A percentile compares a stretch with the other conserved stretches of the same genome.
These are phyloP conservation scores for Phaethon lepturus DNA, from an alignment of 2,113 vertebrate species.

Conservation along the genomic window DNA sequence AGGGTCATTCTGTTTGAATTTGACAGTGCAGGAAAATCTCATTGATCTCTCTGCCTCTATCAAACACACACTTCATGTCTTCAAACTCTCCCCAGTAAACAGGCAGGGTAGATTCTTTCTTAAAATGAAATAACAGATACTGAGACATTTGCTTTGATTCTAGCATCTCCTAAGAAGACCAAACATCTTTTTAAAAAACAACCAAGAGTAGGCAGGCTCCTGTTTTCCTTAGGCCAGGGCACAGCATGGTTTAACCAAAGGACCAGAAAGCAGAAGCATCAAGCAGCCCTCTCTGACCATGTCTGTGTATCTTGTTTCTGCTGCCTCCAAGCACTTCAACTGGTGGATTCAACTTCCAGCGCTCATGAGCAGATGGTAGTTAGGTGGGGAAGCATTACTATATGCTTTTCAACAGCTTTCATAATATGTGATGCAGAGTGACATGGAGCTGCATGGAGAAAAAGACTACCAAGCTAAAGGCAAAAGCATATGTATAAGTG, in stretches of 20 bases:
- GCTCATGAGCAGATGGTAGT: background rate
- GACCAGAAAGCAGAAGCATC: background rate
- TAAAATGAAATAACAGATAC: background rate
- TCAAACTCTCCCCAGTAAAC: background rate
- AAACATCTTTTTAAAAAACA: background rate
- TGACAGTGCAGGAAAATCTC: background rate
- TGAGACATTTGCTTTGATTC: background rate
- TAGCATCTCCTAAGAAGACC: background rate
- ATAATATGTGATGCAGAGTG: background rate
- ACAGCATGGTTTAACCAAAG: background rate
- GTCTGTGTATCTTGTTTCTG: background rate
- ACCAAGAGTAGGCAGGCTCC: background rate
- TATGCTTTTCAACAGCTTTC: slow-evolving; percentile 5
- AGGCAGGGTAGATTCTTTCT: background rate
- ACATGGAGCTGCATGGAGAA: background rate
- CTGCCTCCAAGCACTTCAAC: background rate
- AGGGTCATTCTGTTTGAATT: background rate
- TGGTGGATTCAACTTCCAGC: background rate
- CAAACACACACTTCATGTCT: background rate
- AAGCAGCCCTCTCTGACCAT: background rate
- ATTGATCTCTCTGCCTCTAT: background rate
- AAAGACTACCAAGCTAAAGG: background rate
- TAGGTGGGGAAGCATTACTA: background rate
- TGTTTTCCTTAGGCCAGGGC: background rate
- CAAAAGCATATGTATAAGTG: background rate